Evolutionary conservation across 2,888 invertebrate species (phyloP).

Genomic region (Lordiphosa andalusiaca): DNA sequence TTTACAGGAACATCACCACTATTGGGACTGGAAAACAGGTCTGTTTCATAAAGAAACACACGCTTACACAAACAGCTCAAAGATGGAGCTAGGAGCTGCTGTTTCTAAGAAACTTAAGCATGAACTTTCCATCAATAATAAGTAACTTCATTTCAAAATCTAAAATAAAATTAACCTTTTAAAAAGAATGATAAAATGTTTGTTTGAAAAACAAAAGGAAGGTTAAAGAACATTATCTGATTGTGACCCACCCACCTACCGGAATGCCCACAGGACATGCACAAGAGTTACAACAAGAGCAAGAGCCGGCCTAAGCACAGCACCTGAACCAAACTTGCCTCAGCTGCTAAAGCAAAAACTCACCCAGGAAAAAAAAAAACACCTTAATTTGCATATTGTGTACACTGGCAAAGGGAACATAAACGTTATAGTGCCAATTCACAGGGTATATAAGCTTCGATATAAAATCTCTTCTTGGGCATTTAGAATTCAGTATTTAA

Average conservation of each 20-base stretch:
- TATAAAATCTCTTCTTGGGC: background rate
- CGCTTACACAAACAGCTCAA: too few relatives aligned
- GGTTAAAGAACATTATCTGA: slow-evolving; percentile 23
- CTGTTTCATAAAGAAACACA: too few relatives aligned
- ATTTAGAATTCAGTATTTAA: background rate
- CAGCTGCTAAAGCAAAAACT: slow-evolving; percentile 28
- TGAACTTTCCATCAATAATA: too few relatives aligned
- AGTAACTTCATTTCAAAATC: too few relatives aligned
- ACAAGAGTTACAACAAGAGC: slow-evolving; percentile 44
- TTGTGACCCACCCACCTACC: too few relatives aligned
- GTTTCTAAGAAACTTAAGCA: too few relatives aligned
- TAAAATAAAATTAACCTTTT: slow-evolving; percentile 13
- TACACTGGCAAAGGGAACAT: too few relatives aligned
- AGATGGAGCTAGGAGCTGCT: too few relatives aligned
- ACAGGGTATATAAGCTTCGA: background rate
- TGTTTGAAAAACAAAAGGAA: slow-evolving; percentile 27
- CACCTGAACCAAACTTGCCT: slow-evolving; percentile 51
- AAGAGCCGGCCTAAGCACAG: slow-evolving; percentile 12
- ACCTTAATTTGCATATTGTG: slow-evolving; percentile 17
- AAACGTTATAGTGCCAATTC: too few relatives aligned
- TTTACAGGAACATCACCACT: too few relatives aligned
- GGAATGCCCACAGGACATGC: slow-evolving; percentile 16
- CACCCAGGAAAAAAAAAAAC: slow-evolving; percentile 24
- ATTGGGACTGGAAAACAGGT: too few relatives aligned
- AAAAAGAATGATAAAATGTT: slow-evolving; percentile 11